Evolutionary conservation across 2,888 invertebrate species (phyloP), one percentile per base, ranked within the genome.

Genomic region (Pyrgus malvae): DNA sequence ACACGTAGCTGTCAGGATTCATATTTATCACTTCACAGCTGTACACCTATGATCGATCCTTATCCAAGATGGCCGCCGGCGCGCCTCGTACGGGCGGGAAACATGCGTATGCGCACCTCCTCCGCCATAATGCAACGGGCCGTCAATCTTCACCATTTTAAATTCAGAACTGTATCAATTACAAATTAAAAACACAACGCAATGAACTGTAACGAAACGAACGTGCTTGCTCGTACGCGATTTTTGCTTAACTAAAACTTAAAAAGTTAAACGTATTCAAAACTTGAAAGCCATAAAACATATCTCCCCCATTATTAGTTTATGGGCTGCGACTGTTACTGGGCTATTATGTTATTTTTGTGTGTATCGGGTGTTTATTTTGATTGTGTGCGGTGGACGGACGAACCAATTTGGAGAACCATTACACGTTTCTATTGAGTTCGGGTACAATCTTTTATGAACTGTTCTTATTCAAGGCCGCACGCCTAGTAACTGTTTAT

Each of bases 301-400:
- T 86, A 82, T 77, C 86, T 90, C 89, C 89, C 90, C 89, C 84
- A 88, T 89, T 90, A 90, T 90, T 90, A 88, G 88, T 89, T 87
- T 88, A 88, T 86, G 80, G 81, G 69, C 77, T 79, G 83, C 79
- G 83, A 85, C 84, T 86, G 83, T 86, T 83, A 76, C 76, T 68
- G 75, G 74, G 78, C 87, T 82, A 87, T 90, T 89, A 88, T 75
- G 78, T 76, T 80, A 80, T 81, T 83, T 82, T 83, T 85, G 79
- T 83, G 76, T 86, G 84, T 79, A 78, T 78, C 74, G 65, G 76
- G 75, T 79, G 78, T 84, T 87, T 89, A 83, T 88, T 87, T 84
- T 80, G 77, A 75, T 79, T 82, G 88, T 87, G 77, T 84, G 84
- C 80, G 81, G 83, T 76, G 73, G 74, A 78, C 78, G 80, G 74